Percentiles rank a stretch among this genome's conserved stretches.
These are phyloP conservation scores for Sminthurinus aureus DNA, from an alignment of 2,888 invertebrate species.

Conservation along the genomic window DNA sequence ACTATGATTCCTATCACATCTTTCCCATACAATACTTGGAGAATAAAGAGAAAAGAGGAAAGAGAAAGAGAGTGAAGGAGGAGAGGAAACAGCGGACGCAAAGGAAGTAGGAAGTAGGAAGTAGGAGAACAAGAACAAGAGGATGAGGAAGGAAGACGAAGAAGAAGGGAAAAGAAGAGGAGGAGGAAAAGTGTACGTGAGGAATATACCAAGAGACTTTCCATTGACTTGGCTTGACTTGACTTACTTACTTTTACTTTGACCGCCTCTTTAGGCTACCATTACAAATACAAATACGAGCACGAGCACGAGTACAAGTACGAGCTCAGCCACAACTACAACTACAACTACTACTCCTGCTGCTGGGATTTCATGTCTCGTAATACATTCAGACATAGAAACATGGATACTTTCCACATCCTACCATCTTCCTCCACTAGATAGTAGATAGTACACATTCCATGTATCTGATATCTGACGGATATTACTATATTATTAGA, in stretches of 20 bases:
- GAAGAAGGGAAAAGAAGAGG: neutral
- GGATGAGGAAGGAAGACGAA: neutral
- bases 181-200: slow-evolving; percentile 42
- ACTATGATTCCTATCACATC: neutral
- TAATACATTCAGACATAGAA: too few relatives aligned
- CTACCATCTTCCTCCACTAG: too few relatives aligned
- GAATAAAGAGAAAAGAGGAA: neutral
- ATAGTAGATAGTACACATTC: too few relatives aligned
- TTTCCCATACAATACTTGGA: neutral
- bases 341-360: too few relatives aligned
- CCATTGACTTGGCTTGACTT: neutral
- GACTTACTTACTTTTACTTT: neutral
- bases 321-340: too few relatives aligned
- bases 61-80: neutral
- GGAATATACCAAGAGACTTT: slow-evolving; percentile 52
- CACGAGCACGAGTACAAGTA: too few relatives aligned
- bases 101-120: neutral
- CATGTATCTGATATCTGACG: too few relatives aligned
- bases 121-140: too few relatives aligned
- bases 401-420: neutral
- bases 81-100: neutral
- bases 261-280: neutral
- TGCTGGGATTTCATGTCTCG: neutral
- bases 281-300: neutral
- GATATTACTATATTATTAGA: too few relatives aligned